phyloP scores from a whole-genome alignment of 2,888 invertebrate genomes.

The Limnephilus lunatus region DNA sequence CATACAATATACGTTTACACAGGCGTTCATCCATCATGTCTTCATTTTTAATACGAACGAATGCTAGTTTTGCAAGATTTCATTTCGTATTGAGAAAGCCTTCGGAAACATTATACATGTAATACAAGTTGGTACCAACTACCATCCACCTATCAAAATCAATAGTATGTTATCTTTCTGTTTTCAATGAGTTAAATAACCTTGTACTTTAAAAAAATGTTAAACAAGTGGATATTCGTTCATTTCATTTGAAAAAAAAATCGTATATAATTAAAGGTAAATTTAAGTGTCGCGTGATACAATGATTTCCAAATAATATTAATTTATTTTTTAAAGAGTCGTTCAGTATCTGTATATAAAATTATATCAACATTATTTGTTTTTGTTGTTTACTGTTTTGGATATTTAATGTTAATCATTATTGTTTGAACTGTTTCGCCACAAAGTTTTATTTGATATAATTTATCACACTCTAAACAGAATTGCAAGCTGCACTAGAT shows the following conservation, averaged over 20 bases:
- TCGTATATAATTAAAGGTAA: not conserved
- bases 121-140: not conserved
- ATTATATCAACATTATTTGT: not conserved
- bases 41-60: slow-evolving; percentile 34
- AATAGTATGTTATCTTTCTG: not conserved
- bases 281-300: not conserved
- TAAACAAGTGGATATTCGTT: not conserved
- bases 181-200: not conserved
- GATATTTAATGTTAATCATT: not conserved
- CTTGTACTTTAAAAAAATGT: not conserved
- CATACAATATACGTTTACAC: not conserved
- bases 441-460: not conserved
- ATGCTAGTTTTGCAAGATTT: slow-evolving; percentile 27
- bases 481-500: not conserved
- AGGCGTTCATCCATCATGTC: slow-evolving; percentile 35
- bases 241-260: not conserved
- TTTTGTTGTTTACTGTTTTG: not conserved
- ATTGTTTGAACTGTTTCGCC: not conserved
- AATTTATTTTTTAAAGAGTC: not conserved
- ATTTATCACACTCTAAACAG: not conserved
- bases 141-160: not conserved
- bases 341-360: not conserved
- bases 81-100: not conserved
- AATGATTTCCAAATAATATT: not conserved
- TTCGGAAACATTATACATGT: not conserved